phyloP scores from a whole-genome alignment of 2,888 invertebrate species.

The Cyaniris semiargus region DNA sequence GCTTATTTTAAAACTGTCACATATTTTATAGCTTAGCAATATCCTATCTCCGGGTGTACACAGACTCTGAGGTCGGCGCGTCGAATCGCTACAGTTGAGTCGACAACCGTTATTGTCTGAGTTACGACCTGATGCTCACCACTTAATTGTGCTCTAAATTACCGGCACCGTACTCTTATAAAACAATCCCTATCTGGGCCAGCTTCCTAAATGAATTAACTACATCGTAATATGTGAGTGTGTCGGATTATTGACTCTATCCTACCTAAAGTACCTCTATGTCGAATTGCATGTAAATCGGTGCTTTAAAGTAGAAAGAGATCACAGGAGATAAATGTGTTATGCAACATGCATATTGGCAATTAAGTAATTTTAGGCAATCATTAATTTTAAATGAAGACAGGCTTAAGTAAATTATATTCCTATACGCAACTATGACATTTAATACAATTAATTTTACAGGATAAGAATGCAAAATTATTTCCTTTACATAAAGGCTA shows the following conservation, averaged over 20 bases:
- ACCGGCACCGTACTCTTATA: background rate
- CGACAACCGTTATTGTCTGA: conserved; percentile 28
- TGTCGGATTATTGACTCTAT: background rate
- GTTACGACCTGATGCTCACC: conserved; percentile 20
- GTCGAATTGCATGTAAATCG: no score
- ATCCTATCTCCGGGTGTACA: background rate
- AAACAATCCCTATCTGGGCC: background rate
- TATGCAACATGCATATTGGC: no score
- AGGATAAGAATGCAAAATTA: no score
- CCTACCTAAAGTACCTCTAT: no score
- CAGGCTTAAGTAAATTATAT: no score
- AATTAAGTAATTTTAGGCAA: no score
- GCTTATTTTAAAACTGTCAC: no score
- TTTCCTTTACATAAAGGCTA: background rate
- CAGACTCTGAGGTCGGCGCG: conserved; percentile 10
- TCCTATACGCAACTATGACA: no score
- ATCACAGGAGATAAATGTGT: no score
- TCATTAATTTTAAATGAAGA: no score
- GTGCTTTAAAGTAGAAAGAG: no score
- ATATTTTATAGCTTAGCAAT: background rate
- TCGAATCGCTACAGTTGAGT: conserved; percentile 27
- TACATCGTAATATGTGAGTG: background rate
- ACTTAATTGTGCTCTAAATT: conserved; percentile 15
- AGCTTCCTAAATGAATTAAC: background rate
- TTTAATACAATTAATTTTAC: no score